Evolutionary conservation across 2,888 invertebrate species (phyloP).

Genomic region (Pollenia labialis): DNA sequence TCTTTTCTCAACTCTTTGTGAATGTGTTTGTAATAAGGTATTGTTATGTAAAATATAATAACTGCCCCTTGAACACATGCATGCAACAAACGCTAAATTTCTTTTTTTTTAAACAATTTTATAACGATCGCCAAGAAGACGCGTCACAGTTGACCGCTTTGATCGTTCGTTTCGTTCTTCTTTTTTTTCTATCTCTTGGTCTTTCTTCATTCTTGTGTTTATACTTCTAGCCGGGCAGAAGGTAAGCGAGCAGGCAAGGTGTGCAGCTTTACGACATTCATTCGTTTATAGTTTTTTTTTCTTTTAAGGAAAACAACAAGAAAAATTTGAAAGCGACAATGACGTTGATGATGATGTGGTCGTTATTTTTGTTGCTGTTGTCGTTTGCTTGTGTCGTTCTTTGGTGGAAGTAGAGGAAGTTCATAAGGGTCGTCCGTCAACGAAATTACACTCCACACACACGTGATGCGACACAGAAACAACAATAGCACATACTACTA

Average conservation of each 20-base stretch:
- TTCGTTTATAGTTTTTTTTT: constrained; percentile 24
- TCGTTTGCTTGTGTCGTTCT: not conserved
- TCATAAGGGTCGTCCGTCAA: constrained; percentile 69
- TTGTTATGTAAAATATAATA: constrained; percentile 8
- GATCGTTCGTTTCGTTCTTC: constrained; percentile 65
- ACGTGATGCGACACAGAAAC: constrained; percentile 26
- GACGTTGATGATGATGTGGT: constrained; percentile 51
- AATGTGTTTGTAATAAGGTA: not conserved
- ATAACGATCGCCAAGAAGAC: constrained; percentile 71
- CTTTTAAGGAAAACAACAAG: not conserved
- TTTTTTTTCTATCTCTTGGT: constrained; percentile 15
- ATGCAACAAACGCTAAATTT: constrained; percentile 44
- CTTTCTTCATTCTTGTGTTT: constrained; percentile 7
- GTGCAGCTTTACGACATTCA: constrained; percentile 67
- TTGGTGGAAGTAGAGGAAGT: constrained; percentile 69
- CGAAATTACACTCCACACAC: constrained; percentile 22
- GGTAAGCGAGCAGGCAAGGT: constrained; percentile 58
- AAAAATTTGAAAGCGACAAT: constrained; percentile 27
- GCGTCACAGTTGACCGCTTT: constrained; percentile 73
- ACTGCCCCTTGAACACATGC: constrained; percentile 54
- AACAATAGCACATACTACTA: not conserved
- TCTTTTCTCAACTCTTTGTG: not conserved
- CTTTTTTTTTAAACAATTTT: constrained; percentile 35
- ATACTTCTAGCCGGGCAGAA: constrained; percentile 29
- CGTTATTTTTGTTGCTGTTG: constrained; percentile 42